These are phyloP conservation scores for Tethya wilhelma DNA, from an alignment of 37 sponge, comb jelly and placozoan genomes.

Conservation along the genomic window DNA sequence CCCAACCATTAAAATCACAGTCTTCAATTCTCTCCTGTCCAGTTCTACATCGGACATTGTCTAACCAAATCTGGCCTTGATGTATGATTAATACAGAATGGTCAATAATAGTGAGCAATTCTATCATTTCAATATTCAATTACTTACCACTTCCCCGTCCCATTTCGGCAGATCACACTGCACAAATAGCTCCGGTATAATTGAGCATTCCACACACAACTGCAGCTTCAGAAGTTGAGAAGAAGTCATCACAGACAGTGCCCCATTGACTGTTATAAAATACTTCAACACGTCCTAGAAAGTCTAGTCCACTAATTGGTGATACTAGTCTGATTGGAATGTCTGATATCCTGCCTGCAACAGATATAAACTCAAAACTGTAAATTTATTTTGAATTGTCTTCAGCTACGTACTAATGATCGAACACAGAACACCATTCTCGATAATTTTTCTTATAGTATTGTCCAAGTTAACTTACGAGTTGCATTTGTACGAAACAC, in stretches of 20 bases:
- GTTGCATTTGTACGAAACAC: background rate
- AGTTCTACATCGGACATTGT: conserved; percentile 16
- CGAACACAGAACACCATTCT: too few relatives aligned
- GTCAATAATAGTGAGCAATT: too few relatives aligned
- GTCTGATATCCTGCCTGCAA: background rate
- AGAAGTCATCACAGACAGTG: background rate
- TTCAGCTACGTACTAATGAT: too few relatives aligned
- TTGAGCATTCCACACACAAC: background rate
- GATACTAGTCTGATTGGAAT: conserved; percentile 13
- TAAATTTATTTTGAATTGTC: too few relatives aligned
- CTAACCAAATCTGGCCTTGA: conserved; percentile 40
- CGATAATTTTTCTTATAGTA: too few relatives aligned
- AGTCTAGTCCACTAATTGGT: background rate
- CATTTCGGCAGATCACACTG: conserved; percentile 2
- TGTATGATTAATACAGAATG: background rate
- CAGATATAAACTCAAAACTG: background rate
- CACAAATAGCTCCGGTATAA: conserved; percentile 4
- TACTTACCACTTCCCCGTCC: conserved; percentile 20
- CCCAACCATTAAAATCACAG: conserved; percentile 38
- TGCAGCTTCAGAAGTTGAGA: background rate
- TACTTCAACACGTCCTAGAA: conserved; percentile 4
- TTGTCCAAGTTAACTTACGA: background rate
- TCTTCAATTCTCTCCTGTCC: conserved; percentile 8
- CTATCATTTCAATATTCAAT: background rate
- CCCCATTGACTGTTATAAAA: background rate